phyloP scores from a whole-genome alignment of 1,140 invertebrate species.

The Heliconius eleuchia region DNA sequence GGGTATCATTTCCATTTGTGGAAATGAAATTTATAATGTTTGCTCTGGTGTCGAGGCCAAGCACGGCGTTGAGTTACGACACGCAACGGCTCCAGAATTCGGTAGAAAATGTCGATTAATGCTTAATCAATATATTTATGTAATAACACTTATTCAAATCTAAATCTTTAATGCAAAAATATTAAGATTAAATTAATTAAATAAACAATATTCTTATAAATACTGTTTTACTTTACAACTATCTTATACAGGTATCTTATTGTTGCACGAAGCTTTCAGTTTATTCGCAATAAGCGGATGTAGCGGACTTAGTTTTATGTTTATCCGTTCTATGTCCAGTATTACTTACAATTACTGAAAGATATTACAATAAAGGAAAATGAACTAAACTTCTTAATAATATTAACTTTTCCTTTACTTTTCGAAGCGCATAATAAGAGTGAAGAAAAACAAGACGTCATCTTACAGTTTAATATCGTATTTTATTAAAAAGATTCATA shows the following conservation, averaged over 20 bases:
- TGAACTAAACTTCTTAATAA: background rate
- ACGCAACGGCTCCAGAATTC: too few relatives aligned
- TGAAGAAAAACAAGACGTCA: too few relatives aligned
- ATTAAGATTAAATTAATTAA: background rate
- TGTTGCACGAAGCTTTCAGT: conserved; percentile 6
- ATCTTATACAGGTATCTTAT: background rate
- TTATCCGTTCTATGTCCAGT: background rate
- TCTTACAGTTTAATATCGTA: too few relatives aligned
- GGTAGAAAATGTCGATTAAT: too few relatives aligned
- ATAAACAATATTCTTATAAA: background rate
- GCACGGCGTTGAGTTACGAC: too few relatives aligned
- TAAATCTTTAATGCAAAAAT: too few relatives aligned
- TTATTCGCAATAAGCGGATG: conserved; percentile 8
- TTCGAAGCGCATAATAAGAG: background rate
- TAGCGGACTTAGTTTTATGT: background rate
- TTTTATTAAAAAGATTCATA: too few relatives aligned
- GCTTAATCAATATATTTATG: too few relatives aligned
- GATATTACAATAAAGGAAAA: background rate
- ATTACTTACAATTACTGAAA: background rate
- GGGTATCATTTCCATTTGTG: too few relatives aligned
- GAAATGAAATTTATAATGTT: too few relatives aligned
- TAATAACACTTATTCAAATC: too few relatives aligned
- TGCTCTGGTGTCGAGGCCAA: too few relatives aligned
- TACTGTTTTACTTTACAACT: background rate
- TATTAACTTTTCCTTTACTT: background rate